A percentile compares a stretch with the other conserved stretches of the same genome.
phyloP scores from a whole-genome alignment of 2,888 invertebrate species.

The Harpalus rubripes region DNA sequence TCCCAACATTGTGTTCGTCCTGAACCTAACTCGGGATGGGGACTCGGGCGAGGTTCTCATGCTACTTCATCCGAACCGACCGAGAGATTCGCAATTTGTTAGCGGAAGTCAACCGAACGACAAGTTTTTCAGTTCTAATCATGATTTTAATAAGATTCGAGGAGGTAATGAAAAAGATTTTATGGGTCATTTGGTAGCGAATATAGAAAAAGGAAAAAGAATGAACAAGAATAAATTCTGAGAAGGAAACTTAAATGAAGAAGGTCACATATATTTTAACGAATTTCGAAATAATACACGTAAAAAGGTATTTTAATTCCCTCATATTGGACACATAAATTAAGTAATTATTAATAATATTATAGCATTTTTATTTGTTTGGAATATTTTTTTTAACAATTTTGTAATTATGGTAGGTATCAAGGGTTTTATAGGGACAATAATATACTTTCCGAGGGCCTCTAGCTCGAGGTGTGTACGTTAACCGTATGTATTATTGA shows the following conservation, averaged over 20 bases:
- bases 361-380: too few species aligned
- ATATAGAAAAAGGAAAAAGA: background rate
- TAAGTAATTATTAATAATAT: too few species aligned
- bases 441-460: too few species aligned
- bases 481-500: too few species aligned
- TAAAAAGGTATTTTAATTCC: too few species aligned
- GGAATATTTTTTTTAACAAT: too few species aligned
- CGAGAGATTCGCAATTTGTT: constrained; percentile 3
- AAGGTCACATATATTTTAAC: too few species aligned
- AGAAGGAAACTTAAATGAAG: background rate
- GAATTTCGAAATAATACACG: too few species aligned
- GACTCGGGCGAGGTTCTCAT: background rate
- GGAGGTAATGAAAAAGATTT: background rate
- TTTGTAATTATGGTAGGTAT: too few species aligned
- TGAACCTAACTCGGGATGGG: background rate
- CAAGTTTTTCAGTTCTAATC: constrained; percentile 34
- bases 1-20: constrained; percentile 11
- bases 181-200: background rate
- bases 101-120: constrained; percentile 1
- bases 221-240: background rate
- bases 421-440: too few species aligned
- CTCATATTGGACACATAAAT: too few species aligned
- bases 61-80: constrained; percentile 13
- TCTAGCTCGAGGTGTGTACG: too few species aligned
- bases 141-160: constrained; percentile 54